Conservation (phyloP, 2,888 invertebrate species). For the Gymnocheta viridis region DNA sequence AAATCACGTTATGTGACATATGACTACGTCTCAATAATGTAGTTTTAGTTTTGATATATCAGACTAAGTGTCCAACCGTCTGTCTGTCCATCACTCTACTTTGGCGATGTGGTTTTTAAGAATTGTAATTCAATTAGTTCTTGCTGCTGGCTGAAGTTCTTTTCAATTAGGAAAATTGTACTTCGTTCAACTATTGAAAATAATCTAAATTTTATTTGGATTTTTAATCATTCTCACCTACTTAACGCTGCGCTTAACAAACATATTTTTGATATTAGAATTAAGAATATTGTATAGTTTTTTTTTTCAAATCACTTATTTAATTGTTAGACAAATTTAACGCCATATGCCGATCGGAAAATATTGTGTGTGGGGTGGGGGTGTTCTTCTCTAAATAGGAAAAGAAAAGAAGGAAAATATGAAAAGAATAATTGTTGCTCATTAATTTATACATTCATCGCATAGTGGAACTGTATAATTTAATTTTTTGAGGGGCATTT, state of each 20-base stretch:
- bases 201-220: not conserved
- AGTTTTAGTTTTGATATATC: too few species aligned
- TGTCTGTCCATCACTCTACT: too few species aligned
- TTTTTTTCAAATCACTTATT: slow-evolving; percentile 46
- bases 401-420: too few species aligned
- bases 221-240: slow-evolving; percentile 44
- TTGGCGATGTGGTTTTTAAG: too few species aligned
- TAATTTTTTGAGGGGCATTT: slow-evolving; percentile 13
- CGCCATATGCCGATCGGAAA: slow-evolving; percentile 29
- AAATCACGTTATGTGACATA: too few species aligned
- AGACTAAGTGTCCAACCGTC: too few species aligned
- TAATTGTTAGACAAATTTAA: slow-evolving; percentile 59
- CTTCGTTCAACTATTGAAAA: not conserved
- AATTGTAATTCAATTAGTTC: too few species aligned
- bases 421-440: slow-evolving; percentile 64
- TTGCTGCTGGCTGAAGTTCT: too few species aligned
- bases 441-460: slow-evolving; percentile 70
- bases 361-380: slow-evolving; percentile 10
- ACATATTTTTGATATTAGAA: slow-evolving; percentile 49
- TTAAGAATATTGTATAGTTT: not conserved
- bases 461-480: slow-evolving; percentile 28
- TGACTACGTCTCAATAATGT: too few species aligned
- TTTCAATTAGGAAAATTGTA: not conserved
- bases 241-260: not conserved
- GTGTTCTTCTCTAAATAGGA: not conserved